Percentiles rank a stretch among this genome's conserved stretches.
Evolutionary conservation across 1,140 invertebrate species (phyloP).

Genomic region (Melitaea cinxia): DNA sequence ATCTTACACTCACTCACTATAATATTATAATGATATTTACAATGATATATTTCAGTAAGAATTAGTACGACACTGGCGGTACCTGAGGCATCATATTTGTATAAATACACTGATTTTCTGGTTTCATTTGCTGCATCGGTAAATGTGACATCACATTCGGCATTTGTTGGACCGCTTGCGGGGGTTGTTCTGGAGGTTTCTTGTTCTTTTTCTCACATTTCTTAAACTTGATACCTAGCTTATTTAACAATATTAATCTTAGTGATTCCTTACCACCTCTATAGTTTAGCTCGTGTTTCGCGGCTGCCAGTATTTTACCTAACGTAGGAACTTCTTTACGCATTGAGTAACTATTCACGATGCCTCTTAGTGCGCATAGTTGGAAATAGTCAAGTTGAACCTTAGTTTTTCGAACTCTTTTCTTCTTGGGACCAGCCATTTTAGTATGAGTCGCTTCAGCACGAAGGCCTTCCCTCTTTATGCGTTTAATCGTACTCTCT

Average conservation of each 20-base stretch:
- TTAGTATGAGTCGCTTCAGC: constrained; percentile 73
- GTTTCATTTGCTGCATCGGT: constrained; percentile 66
- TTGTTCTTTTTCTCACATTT: constrained; percentile 77
- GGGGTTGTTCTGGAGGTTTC: constrained; percentile 56
- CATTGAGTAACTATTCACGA: constrained; percentile 67
- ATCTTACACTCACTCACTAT: background rate
- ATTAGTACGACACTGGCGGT: constrained; percentile 71
- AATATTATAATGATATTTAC: background rate
- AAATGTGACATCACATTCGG: constrained; percentile 57
- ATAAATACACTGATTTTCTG: constrained; percentile 69
- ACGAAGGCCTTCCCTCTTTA: constrained; percentile 68
- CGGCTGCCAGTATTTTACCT: constrained; percentile 69
- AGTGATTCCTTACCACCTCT: constrained; percentile 71
- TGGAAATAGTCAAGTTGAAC: constrained; percentile 76
- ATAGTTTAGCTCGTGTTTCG: constrained; percentile 70
- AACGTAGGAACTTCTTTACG: constrained; percentile 73
- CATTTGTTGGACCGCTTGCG: constrained; percentile 40
- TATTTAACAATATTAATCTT: constrained; percentile 72
- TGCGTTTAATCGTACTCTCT: constrained; percentile 74
- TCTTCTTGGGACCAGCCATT: constrained; percentile 75
- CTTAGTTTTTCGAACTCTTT: constrained; percentile 70
- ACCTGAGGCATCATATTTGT: constrained; percentile 72
- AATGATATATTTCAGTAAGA: background rate
- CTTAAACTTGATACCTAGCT: constrained; percentile 76
- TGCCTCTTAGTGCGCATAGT: constrained; percentile 66